Evolutionary conservation across 1,140 invertebrate species (phyloP), one percentile per base, ranked within the genome.

Genomic region (Leptinotarsa defecta): DNA sequence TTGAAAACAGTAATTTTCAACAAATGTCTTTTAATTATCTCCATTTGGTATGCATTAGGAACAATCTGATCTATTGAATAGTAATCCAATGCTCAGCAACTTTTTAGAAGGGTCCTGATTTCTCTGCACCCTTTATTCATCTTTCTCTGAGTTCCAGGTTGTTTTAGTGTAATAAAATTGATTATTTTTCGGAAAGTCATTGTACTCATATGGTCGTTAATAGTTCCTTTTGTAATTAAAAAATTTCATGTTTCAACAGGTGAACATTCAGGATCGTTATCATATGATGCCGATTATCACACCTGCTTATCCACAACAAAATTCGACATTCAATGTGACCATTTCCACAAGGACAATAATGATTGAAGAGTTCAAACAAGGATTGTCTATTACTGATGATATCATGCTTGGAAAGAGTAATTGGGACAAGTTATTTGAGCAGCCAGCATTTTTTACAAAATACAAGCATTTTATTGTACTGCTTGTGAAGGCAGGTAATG

Each of bases 271-370:
- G 27, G 97, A 98, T 86, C 88, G 96, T 63, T 98, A 93, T 88
- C 98, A 99, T 88, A 86, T 99, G 74, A 99, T 99, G 98, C 98
- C 98, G 0, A 99, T 99, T 77, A 99, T 99, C 74, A 99, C 98
- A 0, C 98, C 98, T 3, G 97, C 97, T 4, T 99, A 99, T 88
- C 98, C 98, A 11, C 97, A 99, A 86, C 98, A 99, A 88, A 99
- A 99, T 88, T 99, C 97, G 3, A 99, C 98, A 11, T 99, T 98
- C 84, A 99, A 99, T 83, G 98, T 99, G 3, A 98, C 96, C 0
- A 89, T 91, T 17, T 98, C 97, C 2, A 99, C 97, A 0, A 88
- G 94, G 81, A 92, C 93, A 13, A 94, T 99, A 75, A 98, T 99
- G 88, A 93, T 95, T 85, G 94, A 97, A 76, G 96, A 98, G 84